These are phyloP conservation scores for Noturus placidus DNA, from an alignment of 2,113 vertebrate genomes.

Conservation along the genomic window DNA sequence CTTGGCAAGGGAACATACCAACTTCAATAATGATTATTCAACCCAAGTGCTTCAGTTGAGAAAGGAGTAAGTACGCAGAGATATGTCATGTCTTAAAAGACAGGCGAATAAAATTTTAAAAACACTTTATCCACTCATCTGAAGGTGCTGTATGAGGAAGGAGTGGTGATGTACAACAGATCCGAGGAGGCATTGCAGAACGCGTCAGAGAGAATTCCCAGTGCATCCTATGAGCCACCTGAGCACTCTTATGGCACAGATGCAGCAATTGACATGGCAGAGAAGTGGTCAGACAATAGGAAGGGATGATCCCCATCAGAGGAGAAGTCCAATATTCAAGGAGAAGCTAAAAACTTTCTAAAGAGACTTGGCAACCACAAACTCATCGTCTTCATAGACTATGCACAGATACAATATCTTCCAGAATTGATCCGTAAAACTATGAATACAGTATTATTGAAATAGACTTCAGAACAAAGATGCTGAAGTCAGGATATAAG, in stretches of 20 bases:
- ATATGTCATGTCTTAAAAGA: too few species aligned
- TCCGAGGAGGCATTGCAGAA: background rate
- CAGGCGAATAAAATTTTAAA: background rate
- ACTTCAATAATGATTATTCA: background rate
- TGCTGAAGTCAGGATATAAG: too few species aligned
- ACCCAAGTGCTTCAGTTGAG: too few species aligned
- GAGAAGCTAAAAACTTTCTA: too few species aligned
- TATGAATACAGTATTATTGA: too few species aligned
- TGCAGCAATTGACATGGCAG: background rate
- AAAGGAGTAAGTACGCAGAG: too few species aligned
- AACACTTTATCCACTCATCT: background rate
- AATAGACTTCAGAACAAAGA: too few species aligned
- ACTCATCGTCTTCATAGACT: too few species aligned
- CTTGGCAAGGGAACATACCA: background rate
- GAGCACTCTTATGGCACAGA: background rate
- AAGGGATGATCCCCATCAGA: background rate
- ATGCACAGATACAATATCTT: too few species aligned
- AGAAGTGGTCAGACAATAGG: background rate
- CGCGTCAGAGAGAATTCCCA: background rate
- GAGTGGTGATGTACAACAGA: background rate
- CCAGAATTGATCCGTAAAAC: too few species aligned
- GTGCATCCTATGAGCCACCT: background rate
- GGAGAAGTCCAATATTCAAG: background rate
- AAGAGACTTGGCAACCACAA: background rate
- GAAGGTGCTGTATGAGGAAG: background rate